Base-by-base conservation (phyloP, 2,888 invertebrate species). In the Pocota personata region DNA sequence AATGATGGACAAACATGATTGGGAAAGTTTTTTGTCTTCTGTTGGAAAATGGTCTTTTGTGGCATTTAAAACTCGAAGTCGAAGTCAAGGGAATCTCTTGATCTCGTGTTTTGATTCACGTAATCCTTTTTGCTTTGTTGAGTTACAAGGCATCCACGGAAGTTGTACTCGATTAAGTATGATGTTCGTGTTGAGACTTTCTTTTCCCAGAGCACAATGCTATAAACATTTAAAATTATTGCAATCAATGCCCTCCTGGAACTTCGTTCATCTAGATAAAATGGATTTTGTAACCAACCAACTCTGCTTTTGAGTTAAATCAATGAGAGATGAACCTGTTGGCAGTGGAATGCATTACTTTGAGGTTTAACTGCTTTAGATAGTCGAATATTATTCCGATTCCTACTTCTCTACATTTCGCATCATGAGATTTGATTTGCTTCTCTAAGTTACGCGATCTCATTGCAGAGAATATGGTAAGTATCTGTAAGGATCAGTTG, bases 1-100 rank as follows among this genome's bases (percentile, higher is more conserved):
- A 52, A 69, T 79, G 73, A 67, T 82, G 77, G 24, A 66, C 50
- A 32, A 72, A 77, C 27, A 52, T 77, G 64, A 76, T 82, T 76
- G 52, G 71, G 71, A 83, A 78, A 62, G 62, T 69, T 75, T 66
- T 46, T 40, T 37, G 8, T 37, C 48, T 50, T 6, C n/a, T n/a
- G 32, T 24, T 40, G 57, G 35, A 57, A 40, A 43, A 60, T 40
- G 40, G 60, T 67, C 52, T 27, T 50, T 19, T 37, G n/a, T n/a
- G 37, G 19, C 3, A 64, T 21, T 60, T 60, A 37, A 0, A n/a
- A 60, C 10, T 4, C 12, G 19, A 5, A 24, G 50, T 50, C 21
- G 27, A 43, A 21, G 60, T 7, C 62, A 46, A 30, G 35, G 66
- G 50, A 24, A 66, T 50, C 32, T 66, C 14, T 37, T 35, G 66